These are phyloP conservation scores for Frankliniella fusca DNA, from an alignment of 2,888 invertebrate species.

Conservation along the genomic window DNA sequence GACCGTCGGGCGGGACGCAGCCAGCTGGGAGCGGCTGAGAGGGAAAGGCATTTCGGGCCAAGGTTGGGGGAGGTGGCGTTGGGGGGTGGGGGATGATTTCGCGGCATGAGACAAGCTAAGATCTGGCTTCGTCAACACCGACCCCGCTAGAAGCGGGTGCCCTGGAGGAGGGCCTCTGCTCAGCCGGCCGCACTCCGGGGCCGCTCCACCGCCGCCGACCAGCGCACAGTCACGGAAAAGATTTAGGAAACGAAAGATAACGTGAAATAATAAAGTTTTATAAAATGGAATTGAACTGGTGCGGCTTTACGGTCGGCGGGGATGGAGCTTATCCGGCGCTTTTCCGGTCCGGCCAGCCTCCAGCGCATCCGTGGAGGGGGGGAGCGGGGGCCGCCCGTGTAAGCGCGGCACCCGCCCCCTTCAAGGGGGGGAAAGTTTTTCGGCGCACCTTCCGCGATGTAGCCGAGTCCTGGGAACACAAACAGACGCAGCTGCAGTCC, in stretches of 20 bases:
- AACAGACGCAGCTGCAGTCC: conserved; percentile 30
- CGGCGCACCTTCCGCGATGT: conserved; percentile 40
- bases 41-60: not conserved
- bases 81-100: not conserved
- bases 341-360: not conserved
- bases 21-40: not conserved
- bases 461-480: conserved; percentile 41
- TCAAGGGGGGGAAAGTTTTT: not conserved
- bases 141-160: conserved; percentile 2
- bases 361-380: not conserved
- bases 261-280: too few relatives aligned
- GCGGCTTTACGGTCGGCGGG: not conserved
- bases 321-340: not conserved
- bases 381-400: not conserved
- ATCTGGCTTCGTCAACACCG: conserved; percentile 21
- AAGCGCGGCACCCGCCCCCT: not conserved
- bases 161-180: not conserved
- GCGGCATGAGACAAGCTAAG: conserved; percentile 18
- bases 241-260: not conserved
- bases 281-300: not conserved
- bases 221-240: not conserved
- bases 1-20: not conserved
- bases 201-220: not conserved
- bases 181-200: not conserved
- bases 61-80: not conserved